Base-by-base conservation (phyloP, 2,888 invertebrate genomes). In the Rotaria magnacalcarata region DNA sequence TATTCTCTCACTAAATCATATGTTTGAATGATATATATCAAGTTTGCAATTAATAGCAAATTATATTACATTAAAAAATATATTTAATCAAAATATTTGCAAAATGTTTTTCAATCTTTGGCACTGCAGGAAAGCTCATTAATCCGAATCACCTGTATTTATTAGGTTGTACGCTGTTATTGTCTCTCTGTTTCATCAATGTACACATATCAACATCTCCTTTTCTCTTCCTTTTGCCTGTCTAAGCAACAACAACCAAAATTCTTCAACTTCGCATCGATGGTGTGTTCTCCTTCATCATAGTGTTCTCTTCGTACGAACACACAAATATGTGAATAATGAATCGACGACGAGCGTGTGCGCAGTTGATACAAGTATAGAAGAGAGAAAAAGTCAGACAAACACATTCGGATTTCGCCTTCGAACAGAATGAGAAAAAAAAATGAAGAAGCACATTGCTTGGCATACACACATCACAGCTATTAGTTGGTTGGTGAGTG, bases 281-380 rank as follows among this genome's bases (percentile, higher is more conserved):
- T 67, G 67, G 34, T 67, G 67, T 67, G 19, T 41, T 67, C 67
- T 67, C 67, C 34, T 67, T 34, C 19, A 67, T 34, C 67, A 41
- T 6, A 52, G 52, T 24, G 67, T 14, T 67, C 67, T 27, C 67
- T 67, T 67, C 34, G 16, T 67, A 67, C 67, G 67, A 67, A 34
- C 67, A 67, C 34, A 67, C 19, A 67, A 19, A 67, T 67, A 67
- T 67, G 67, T 67, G 67, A 67, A 67, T 67, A 67, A 67, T 41
- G 67, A 67, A 67, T 67, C 67, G 67, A 67, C 67, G 34, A 67
- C 67, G 67, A 67, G 67, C 67, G 14, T 67, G 14, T 67, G 67
- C 16, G 67, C 19, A 34, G 67, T 41, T 34, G 16, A 67, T 67
- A 34, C 67, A 67, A 27, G 67, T 5, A 34, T 11, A 67, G 34